A percentile compares a stretch with the other conserved stretches of the same genome.
phyloP scores from a whole-genome alignment of 2,797 vertebrate genomes.

The Pantherophis alleghaniensis region DNA sequence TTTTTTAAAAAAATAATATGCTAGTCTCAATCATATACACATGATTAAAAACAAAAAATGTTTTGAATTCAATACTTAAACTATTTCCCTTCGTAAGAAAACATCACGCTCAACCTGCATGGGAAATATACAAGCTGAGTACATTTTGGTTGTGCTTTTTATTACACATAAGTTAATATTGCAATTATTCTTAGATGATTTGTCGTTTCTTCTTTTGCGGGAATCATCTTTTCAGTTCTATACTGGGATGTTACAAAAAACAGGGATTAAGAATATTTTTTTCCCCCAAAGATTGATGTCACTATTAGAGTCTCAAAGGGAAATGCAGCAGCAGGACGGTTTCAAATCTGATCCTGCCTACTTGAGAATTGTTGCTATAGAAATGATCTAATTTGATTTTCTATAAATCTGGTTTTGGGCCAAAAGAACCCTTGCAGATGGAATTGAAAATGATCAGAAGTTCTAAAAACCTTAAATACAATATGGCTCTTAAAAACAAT shows the following conservation, averaged over 20 bases:
- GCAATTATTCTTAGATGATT: not conserved
- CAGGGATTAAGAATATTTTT: not conserved
- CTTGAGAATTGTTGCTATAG: not conserved
- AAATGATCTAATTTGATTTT: not conserved
- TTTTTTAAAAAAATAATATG: not conserved
- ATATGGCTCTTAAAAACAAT: fast-evolving
- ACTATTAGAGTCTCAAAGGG: conserved; percentile 9
- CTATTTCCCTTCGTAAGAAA: not conserved
- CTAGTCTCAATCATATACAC: not conserved
- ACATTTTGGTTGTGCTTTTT: not conserved
- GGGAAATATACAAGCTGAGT: not conserved
- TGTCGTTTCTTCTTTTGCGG: not conserved
- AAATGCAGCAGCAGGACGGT: not conserved
- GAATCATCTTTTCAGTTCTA: not conserved
- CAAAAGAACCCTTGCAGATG: not conserved
- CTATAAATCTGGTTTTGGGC: conserved; percentile 12
- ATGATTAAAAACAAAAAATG: not conserved
- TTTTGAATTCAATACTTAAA: not conserved
- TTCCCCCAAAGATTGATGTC: not conserved
- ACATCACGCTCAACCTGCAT: not conserved
- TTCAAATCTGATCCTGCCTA: not conserved
- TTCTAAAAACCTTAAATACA: not conserved
- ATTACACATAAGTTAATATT: not conserved
- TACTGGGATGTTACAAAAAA: not conserved
- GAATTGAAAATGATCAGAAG: not conserved